A percentile compares a stretch with the other conserved stretches of the same genome.
phyloP scores from a whole-genome alignment of 1,140 invertebrate genomes.

The Bombus superbus region DNA sequence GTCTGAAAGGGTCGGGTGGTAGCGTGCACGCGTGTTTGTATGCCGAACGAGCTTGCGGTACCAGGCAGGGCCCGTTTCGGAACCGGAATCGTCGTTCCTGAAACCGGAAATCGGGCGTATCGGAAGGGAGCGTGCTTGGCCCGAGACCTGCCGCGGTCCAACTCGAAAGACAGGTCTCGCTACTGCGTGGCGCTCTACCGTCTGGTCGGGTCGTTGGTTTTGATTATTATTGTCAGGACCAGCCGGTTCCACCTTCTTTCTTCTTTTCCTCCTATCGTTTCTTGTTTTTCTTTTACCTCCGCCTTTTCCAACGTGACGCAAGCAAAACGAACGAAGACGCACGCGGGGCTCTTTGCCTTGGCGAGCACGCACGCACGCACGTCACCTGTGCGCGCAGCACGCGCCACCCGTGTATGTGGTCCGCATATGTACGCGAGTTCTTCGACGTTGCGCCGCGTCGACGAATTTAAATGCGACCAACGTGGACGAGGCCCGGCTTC shows the following conservation, averaged over 20 bases:
- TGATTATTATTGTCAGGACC: conserved; percentile 48
- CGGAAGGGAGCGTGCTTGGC: conserved; percentile 7
- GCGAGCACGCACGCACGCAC: conserved; percentile 54
- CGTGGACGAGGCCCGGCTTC: conserved; percentile 47
- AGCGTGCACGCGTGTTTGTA: background rate
- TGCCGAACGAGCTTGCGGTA: conserved; percentile 26
- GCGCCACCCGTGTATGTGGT: conserved; percentile 53
- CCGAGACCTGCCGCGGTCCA: conserved; percentile 44
- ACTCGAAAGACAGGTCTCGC: conserved; percentile 69
- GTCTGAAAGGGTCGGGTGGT: background rate
- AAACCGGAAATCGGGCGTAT: conserved; percentile 69
- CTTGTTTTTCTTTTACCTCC: conserved; percentile 10
- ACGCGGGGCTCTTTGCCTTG: conserved; percentile 51
- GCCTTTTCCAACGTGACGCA: background rate
- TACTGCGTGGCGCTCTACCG: conserved; percentile 57
- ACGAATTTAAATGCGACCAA: conserved; percentile 59
- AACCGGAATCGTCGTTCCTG: conserved; percentile 68
- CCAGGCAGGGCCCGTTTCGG: conserved; percentile 41
- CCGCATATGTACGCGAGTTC: conserved; percentile 39
- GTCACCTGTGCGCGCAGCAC: conserved; percentile 67
- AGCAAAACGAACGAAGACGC: background rate
- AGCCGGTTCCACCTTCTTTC: background rate
- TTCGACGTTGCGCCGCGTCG: background rate
- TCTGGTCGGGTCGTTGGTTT: conserved; percentile 56
- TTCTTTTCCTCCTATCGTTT: background rate